These are phyloP conservation scores for Alethe diademata DNA, from an alignment of 2,113 vertebrate genomes.

Conservation along the genomic window DNA sequence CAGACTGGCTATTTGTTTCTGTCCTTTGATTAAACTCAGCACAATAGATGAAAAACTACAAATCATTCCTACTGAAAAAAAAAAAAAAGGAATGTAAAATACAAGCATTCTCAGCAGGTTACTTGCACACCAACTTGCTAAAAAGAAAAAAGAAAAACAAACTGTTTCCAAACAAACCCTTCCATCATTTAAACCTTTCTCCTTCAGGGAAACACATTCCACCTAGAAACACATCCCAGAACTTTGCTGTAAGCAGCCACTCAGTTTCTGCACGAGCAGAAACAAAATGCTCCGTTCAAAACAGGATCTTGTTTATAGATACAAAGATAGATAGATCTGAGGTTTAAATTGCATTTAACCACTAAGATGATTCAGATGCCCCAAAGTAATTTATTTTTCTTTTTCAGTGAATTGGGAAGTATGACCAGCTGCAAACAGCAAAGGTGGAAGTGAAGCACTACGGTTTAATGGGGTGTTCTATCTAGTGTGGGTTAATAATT, in stretches of 20 bases:
- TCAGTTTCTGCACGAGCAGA: slow-evolving; percentile 21
- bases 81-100: background rate
- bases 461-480: slow-evolving; percentile 40
- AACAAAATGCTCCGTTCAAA: slow-evolving; percentile 22
- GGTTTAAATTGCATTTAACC: background rate
- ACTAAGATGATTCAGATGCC: background rate
- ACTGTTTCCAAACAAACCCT: slow-evolving; percentile 34
- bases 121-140: slow-evolving; percentile 6
- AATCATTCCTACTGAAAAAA: background rate
- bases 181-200: slow-evolving; percentile 32
- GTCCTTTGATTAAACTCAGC: slow-evolving; percentile 43
- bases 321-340: background rate
- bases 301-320: background rate
- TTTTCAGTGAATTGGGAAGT: background rate
- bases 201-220: slow-evolving; percentile 26
- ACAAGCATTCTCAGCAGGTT: slow-evolving; percentile 18
- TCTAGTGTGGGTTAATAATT: slow-evolving; percentile 25
- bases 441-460: slow-evolving; percentile 19
- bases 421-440: slow-evolving; percentile 59
- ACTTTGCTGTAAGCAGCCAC: slow-evolving; percentile 61
- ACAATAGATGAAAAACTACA: slow-evolving; percentile 16
- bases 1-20: slow-evolving; percentile 63
- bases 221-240: slow-evolving; percentile 44
- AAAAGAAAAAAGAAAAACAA: background rate
- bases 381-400: background rate